phyloP scores from a whole-genome alignment of 2,113 vertebrate genomes.

The Pycnonotus jocosus region DNA sequence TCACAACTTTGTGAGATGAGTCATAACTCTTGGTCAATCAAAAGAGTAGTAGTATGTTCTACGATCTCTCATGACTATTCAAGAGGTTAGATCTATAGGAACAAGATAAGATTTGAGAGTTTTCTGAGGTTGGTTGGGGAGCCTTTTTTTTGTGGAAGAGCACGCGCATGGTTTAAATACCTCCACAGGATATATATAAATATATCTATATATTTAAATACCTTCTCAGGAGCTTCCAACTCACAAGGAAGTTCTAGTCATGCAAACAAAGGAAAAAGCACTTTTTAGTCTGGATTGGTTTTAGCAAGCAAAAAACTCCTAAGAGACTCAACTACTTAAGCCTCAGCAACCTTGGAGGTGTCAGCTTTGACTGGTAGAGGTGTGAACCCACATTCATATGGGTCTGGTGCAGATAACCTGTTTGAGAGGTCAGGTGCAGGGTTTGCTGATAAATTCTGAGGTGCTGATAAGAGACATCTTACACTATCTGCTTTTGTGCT shows the following conservation, averaged over 20 bases:
- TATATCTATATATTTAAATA: neutral
- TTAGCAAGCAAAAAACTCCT: neutral
- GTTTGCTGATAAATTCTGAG: neutral
- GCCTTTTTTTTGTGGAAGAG: neutral
- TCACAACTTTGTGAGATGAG: neutral
- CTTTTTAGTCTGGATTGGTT: neutral
- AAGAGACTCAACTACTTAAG: neutral
- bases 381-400: neutral
- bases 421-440: neutral
- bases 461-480: neutral
- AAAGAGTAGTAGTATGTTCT: neutral
- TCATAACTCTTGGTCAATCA: neutral
- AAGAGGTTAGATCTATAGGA: neutral
- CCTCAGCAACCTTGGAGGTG: neutral
- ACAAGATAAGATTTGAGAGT: accelerated
- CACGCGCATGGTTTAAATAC: neutral
- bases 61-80: neutral
- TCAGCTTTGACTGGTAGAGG: neutral
- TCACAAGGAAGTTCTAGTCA: neutral
- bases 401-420: neutral
- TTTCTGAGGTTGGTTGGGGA: neutral
- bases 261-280: neutral
- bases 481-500: neutral
- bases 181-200: neutral
- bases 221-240: neutral